Evolutionary conservation across 1,140 invertebrate genomes (phyloP), one percentile per base, ranked within the genome.

Genomic region (Belonocnema kinseyi): DNA sequence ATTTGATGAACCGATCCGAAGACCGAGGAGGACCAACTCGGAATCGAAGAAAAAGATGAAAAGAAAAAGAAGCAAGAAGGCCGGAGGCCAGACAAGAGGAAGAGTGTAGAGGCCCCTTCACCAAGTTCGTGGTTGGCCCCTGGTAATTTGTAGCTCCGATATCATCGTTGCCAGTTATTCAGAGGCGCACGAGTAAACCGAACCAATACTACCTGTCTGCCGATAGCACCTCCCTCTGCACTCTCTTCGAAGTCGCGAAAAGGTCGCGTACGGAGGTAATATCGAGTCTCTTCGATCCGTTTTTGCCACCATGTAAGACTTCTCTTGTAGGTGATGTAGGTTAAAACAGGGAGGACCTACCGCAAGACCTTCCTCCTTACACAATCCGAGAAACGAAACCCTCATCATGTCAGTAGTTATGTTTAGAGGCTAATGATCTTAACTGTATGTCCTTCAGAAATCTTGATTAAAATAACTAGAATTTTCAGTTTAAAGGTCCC

Each of bases 131-230:
- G 84, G 82, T 85, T 83, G 80, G 75, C 80, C 82, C 77, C 74
- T 78, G 78, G 83, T 85, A 85, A 85, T 85, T 85, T 85, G 83
- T 85, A 85, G 78, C 80, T 76, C 46, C 82, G 84, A 85, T 85
- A 85, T 85, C 83, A 85, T 85, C 84, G 82, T 82, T 71, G 46
- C 71, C 72, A 82, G 84, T 85, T 85, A 85, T 85, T 85, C 78
- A 71, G 76, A 83, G 83, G 82, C 78, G 70, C 71, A 80, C 71
- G 74, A 81, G 53, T 81, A 81, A 79, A 78, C 75, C 53, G 77
- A 81, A 85, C 77, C n/a, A 26, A 21, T 11, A 83, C 84, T 85
- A 85, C 84, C 81, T 85, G 82, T 82, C 83, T 75, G 50, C 79
- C 74, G 83, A 84, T 79, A 80, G 72, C 78, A 79, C 83, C 80